Percentiles rank a stretch among this genome's conserved stretches.
These are phyloP conservation scores for Mustelus asterias DNA, from an alignment of 2,113 vertebrate species.

Conservation along the genomic window DNA sequence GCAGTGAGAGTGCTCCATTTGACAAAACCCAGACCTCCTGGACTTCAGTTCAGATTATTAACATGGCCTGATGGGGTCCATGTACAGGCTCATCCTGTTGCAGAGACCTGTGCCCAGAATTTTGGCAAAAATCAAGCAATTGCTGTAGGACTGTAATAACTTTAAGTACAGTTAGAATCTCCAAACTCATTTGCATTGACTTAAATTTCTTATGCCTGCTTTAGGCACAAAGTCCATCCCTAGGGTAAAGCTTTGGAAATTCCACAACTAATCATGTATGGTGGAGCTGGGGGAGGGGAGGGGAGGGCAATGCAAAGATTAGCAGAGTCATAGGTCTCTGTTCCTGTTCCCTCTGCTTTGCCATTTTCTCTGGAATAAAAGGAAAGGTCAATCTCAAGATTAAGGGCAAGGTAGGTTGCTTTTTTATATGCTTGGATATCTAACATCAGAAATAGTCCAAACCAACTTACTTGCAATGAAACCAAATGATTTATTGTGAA, in stretches of 20 bases:
- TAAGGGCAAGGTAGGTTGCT: background rate
- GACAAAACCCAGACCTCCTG: background rate
- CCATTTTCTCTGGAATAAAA: background rate
- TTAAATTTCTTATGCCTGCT: background rate
- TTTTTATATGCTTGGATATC: background rate
- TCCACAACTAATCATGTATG: background rate
- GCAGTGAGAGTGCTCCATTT: background rate
- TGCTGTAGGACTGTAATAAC: background rate
- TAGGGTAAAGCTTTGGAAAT: background rate
- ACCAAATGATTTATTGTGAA: background rate
- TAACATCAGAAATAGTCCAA: background rate
- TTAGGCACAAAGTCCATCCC: background rate
- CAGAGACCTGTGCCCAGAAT: background rate
- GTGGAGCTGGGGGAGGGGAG: background rate
- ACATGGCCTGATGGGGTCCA: background rate
- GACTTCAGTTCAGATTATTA: background rate
- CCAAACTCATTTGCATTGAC: background rate
- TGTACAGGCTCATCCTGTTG: background rate
- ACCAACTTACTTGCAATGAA: background rate
- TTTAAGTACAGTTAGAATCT: background rate
- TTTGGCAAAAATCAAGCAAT: background rate
- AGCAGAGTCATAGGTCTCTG: background rate
- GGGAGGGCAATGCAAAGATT: background rate
- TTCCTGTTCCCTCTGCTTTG: background rate
- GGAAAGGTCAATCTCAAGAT: background rate